Percentiles rank a stretch among this genome's conserved stretches.
Evolutionary conservation across 2,113 vertebrate genomes (phyloP).

Genomic region (Podarcis cretensis): DNA sequence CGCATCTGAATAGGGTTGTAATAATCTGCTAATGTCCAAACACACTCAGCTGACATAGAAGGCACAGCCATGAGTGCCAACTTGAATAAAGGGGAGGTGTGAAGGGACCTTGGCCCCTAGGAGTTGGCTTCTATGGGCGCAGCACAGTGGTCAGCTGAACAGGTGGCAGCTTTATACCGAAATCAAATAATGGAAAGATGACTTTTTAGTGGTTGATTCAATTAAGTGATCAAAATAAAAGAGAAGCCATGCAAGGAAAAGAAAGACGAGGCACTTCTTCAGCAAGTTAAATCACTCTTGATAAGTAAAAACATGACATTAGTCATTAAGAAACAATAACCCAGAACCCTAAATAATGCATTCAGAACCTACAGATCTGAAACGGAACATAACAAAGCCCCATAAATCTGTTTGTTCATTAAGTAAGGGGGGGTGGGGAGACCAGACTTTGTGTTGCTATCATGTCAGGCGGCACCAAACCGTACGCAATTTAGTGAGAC

Average conservation of each 20-base stretch:
- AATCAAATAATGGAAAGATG: slow-evolving; percentile 33
- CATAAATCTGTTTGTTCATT: slow-evolving; percentile 91
- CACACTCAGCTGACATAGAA: no score
- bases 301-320: slow-evolving; percentile 78
- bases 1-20: not conserved
- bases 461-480: slow-evolving; percentile 95
- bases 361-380: slow-evolving; percentile 80
- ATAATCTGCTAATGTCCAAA: not conserved
- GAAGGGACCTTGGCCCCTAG: not conserved
- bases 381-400: slow-evolving; percentile 83
- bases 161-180: no score
- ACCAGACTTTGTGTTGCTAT: slow-evolving; percentile 88
- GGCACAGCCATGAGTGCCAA: not conserved
- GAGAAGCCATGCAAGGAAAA: slow-evolving; percentile 37
- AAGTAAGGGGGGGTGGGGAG: slow-evolving; percentile 71
- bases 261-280: slow-evolving; percentile 69
- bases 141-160: no score
- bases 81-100: not conserved
- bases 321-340: slow-evolving; percentile 80
- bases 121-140: no score
- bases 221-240: slow-evolving; percentile 60
- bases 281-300: slow-evolving; percentile 76
- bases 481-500: slow-evolving; percentile 84
- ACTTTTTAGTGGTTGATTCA: slow-evolving; percentile 49
- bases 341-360: slow-evolving; percentile 78